Percentiles rank a stretch among this genome's conserved stretches.
phyloP scores from a whole-genome alignment of 1,140 invertebrate genomes.

The Hycleus cichorii region DNA sequence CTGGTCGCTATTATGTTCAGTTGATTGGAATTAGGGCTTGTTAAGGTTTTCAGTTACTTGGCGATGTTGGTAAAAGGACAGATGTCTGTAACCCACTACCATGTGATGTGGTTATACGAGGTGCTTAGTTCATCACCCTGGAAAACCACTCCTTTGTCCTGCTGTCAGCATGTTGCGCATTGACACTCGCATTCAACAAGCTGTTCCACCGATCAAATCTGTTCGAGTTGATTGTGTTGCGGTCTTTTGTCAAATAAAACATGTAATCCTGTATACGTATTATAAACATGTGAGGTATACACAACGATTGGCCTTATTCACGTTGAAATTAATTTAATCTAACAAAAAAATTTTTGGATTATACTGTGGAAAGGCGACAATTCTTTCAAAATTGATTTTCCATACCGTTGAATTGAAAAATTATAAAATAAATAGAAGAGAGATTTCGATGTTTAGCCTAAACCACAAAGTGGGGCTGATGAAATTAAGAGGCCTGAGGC shows the following conservation, averaged over 20 bases:
- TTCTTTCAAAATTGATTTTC: too few species aligned
- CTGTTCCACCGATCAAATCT: conserved; percentile 18
- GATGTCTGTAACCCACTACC: too few species aligned
- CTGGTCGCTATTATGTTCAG: too few species aligned
- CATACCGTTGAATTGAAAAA: too few species aligned
- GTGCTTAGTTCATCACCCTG: conserved; percentile 39
- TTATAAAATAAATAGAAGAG: too few species aligned
- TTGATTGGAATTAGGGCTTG: too few species aligned
- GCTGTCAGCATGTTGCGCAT: conserved; percentile 28
- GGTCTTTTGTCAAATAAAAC: conserved; percentile 29
- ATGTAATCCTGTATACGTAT: conserved; percentile 28
- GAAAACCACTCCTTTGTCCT: conserved; percentile 38
- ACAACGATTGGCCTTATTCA: conserved; percentile 17
- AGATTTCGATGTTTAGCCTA: too few species aligned
- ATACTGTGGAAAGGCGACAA: too few species aligned
- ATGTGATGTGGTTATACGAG: conserved; percentile 20
- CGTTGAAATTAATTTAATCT: too few species aligned
- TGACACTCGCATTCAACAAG: conserved; percentile 16
- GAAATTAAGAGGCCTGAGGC: conserved; percentile 7
- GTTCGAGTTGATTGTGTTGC: conserved; percentile 19
- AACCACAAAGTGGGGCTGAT: not conserved
- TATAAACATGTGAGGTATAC: conserved; percentile 19
- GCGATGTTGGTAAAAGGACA: too few species aligned
- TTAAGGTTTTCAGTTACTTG: too few species aligned
- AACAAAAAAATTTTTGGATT: too few species aligned